Evolutionary conservation across 2,888 invertebrate genomes (phyloP).

Genomic region (Dorcus hopei): DNA sequence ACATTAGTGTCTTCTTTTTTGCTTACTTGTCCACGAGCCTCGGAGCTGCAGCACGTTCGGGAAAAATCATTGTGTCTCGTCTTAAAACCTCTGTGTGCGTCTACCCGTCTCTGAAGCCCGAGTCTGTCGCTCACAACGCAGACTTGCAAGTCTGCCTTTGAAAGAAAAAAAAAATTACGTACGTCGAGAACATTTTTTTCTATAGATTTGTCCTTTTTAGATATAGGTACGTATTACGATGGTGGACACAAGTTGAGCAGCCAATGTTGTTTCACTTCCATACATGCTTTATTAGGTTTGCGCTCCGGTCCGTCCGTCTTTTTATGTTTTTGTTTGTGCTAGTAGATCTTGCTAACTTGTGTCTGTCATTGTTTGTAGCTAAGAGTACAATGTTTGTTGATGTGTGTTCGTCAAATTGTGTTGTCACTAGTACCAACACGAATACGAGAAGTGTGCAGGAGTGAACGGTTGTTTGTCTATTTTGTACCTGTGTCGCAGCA

Average conservation of each 20-base stretch:
- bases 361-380: slow-evolving; percentile 53
- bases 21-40: background rate
- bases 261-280: slow-evolving; percentile 39
- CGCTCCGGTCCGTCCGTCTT: slow-evolving; percentile 26
- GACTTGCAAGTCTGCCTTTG: slow-evolving; percentile 1
- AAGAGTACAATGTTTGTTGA: slow-evolving; percentile 40
- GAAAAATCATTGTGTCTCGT: slow-evolving; percentile 75
- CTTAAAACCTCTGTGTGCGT: slow-evolving; percentile 91
- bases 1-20: too few species aligned
- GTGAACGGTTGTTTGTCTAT: slow-evolving; percentile 32
- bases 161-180: background rate
- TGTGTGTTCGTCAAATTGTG: slow-evolving; percentile 43
- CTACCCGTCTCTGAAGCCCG: slow-evolving; percentile 57
- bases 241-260: slow-evolving; percentile 50
- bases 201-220: slow-evolving; percentile 17
- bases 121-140: slow-evolving; percentile 44
- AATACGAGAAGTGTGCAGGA: slow-evolving; percentile 17
- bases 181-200: too few species aligned
- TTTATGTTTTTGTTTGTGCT: slow-evolving; percentile 38
- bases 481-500: slow-evolving; percentile 29
- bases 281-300: slow-evolving; percentile 31
- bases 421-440: slow-evolving; percentile 35
- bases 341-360: slow-evolving; percentile 49
- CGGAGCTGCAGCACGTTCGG: slow-evolving; percentile 50
- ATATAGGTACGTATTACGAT: slow-evolving; percentile 49